Conservation (phyloP, 30 jellyfish, hydroid and myxozoan genomes). For the Cassiopea xamachana region DNA sequence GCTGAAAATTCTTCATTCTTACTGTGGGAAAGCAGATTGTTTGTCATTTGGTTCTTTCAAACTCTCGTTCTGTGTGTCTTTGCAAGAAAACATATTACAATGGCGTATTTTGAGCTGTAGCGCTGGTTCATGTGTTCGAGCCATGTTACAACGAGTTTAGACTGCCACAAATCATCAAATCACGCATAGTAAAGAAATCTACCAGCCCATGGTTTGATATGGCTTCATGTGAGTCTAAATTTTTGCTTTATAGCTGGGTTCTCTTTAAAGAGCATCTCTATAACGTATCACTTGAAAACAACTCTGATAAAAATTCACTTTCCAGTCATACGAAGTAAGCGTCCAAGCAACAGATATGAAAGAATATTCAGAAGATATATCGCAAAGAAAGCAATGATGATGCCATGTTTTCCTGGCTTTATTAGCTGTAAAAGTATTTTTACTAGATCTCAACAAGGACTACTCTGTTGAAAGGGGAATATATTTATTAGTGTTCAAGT, state of each 20-base stretch:
- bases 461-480: too few species aligned
- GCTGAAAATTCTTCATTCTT: slow-evolving; percentile 20
- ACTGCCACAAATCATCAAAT: neutral
- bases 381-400: too few species aligned
- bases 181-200: neutral
- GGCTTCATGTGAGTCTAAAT: slow-evolving; percentile 48
- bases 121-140: neutral
- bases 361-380: too few species aligned
- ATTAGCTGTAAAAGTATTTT: too few species aligned
- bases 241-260: neutral
- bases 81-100: neutral
- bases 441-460: too few species aligned
- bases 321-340: too few species aligned
- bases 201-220: slow-evolving; percentile 3
- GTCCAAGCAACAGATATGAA: too few species aligned
- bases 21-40: slow-evolving; percentile 33
- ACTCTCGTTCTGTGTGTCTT: neutral
- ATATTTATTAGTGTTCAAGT: too few species aligned
- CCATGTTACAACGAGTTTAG: neutral
- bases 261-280: too few species aligned
- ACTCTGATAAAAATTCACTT: neutral
- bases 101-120: neutral
- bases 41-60: slow-evolving; percentile 1
- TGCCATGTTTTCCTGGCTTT: too few species aligned
- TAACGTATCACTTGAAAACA: neutral